Evolutionary conservation across 2,888 invertebrate species (phyloP).

Genomic region (Imbricaverruca yamaguchii): DNA sequence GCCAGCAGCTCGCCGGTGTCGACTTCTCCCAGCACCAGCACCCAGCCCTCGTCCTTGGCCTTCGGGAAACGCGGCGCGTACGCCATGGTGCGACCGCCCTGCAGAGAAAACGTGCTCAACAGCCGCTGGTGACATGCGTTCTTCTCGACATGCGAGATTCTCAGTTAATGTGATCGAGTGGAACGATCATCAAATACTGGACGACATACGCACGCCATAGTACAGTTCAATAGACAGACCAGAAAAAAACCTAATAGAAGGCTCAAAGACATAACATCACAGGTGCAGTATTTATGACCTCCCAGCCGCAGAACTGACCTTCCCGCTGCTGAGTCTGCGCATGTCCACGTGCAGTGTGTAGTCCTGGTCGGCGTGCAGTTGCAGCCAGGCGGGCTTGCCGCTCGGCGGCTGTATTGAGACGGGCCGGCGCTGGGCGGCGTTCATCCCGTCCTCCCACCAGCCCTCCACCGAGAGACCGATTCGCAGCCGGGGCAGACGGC

Average conservation of each 20-base stretch:
- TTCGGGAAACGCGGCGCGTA: slow-evolving; percentile 80
- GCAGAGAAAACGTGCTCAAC: neutral
- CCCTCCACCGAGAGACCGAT: slow-evolving; percentile 16
- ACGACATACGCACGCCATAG: no score
- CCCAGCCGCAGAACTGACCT: slow-evolving; percentile 34
- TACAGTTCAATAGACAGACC: no score
- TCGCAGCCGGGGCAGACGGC: slow-evolving; percentile 16
- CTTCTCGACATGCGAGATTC: no score
- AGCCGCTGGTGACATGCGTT: no score
- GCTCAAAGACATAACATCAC: no score
- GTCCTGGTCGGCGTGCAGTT: slow-evolving; percentile 61
- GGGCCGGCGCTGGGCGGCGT: neutral
- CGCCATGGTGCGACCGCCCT: slow-evolving; percentile 53
- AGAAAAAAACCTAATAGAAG: no score
- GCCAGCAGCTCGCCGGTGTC: slow-evolving; percentile 62
- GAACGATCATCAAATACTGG: no score
- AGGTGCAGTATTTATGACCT: no score
- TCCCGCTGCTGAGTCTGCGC: slow-evolving; percentile 36
- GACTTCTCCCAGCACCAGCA: slow-evolving; percentile 71
- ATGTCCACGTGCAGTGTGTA: slow-evolving; percentile 56
- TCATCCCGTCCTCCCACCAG: slow-evolving; percentile 12
- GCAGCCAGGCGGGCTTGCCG: slow-evolving; percentile 47
- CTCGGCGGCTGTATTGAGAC: neutral
- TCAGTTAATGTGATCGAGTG: no score
- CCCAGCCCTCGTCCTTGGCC: slow-evolving; percentile 93